phyloP scores from a whole-genome alignment of 2,113 vertebrate genomes.

The Peromyscus californicus region DNA sequence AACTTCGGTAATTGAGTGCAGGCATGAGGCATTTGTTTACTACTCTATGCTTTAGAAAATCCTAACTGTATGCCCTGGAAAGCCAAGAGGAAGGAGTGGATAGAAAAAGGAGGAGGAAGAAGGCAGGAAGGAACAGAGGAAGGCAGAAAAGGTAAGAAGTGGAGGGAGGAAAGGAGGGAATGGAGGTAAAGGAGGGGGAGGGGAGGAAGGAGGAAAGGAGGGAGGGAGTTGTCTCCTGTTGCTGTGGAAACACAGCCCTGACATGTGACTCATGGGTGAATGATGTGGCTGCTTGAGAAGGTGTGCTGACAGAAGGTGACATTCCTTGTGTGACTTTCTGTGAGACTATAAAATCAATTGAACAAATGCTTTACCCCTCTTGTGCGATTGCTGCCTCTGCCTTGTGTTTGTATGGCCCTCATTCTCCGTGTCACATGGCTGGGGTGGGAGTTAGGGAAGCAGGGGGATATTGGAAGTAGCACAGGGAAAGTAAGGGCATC shows the following conservation, averaged over 20 bases:
- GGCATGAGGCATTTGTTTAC: conserved; percentile 4
- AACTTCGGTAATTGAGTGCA: background rate
- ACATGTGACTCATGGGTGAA: background rate
- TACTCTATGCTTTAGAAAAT: conserved; percentile 16
- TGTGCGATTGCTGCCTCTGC: fast-evolving
- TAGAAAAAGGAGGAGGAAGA: background rate
- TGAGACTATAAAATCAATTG: background rate
- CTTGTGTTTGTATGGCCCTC: background rate
- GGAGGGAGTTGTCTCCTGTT: background rate
- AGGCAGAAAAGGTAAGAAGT: background rate
- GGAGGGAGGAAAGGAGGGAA: no score
- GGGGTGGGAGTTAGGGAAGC: background rate
- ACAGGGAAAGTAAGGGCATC: fast-evolving
- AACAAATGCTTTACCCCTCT: background rate
- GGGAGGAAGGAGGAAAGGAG: no score
- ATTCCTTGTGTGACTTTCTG: background rate
- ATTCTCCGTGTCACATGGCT: fast-evolving
- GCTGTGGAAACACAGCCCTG: background rate
- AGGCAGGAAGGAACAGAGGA: background rate
- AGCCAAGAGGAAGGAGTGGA: background rate
- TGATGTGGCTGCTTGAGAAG: background rate
- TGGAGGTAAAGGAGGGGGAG: background rate
- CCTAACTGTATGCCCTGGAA: background rate
- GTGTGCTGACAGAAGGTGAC: background rate
- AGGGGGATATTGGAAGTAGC: background rate